A percentile compares a stretch with the other conserved stretches of the same genome.
Evolutionary conservation across 2,797 vertebrate species (phyloP).

Genomic region (Gymnoscopelus microlampas): DNA sequence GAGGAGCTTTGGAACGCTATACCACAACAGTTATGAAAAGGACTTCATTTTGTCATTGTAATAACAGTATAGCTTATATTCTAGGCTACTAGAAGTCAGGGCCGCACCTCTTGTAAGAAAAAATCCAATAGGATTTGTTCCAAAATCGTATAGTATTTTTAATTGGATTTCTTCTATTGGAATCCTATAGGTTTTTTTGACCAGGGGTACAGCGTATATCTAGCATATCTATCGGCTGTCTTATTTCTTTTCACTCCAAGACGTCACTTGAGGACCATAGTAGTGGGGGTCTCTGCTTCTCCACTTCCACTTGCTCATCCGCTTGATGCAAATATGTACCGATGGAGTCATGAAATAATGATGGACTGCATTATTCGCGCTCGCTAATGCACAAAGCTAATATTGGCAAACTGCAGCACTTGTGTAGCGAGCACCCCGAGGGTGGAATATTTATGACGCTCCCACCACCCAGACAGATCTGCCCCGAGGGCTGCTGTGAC

Average conservation of each 20-base stretch:
- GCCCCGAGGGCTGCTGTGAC: constrained; percentile 51
- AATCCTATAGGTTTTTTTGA: too few species aligned
- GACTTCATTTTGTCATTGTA: too few species aligned
- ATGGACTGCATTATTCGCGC: constrained; percentile 60
- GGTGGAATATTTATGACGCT: constrained; percentile 67
- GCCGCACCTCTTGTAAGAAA: too few species aligned
- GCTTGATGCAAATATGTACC: constrained; percentile 51
- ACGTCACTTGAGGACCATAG: constrained; percentile 18
- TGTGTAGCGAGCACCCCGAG: constrained; percentile 49
- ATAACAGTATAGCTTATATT: too few species aligned
- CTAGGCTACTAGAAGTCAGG: too few species aligned
- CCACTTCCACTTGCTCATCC: constrained; percentile 36
- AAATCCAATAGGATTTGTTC: too few species aligned
- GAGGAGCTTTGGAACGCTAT: too few species aligned
- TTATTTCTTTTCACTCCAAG: not conserved
- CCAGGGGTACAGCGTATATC: too few species aligned
- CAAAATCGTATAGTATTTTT: too few species aligned
- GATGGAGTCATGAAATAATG: constrained; percentile 70
- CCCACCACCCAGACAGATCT: constrained; percentile 51
- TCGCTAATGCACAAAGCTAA: constrained; percentile 70
- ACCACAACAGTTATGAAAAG: too few species aligned
- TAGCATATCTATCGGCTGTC: not conserved
- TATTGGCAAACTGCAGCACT: constrained; percentile 50
- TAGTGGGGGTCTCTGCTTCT: constrained; percentile 3
- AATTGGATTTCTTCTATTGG: too few species aligned